A percentile compares a stretch with the other conserved stretches of the same genome.
phyloP scores from a whole-genome alignment of 2,888 invertebrate species.

The Neoascia interrupta region DNA sequence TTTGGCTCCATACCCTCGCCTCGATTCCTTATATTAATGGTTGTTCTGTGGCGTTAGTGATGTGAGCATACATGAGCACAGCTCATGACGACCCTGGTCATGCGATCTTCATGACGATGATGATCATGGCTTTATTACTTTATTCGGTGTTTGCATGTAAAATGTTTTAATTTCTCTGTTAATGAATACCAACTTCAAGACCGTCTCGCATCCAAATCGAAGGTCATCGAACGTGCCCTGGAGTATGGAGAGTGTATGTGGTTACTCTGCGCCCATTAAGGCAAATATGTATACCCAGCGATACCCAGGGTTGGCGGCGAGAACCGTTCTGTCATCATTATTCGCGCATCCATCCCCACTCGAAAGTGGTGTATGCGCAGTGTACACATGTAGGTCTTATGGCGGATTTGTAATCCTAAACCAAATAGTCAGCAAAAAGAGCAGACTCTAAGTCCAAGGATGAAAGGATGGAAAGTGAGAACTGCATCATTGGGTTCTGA shows the following conservation, averaged over 20 bases:
- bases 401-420: slow-evolving; percentile 46
- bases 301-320: no score
- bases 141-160: slow-evolving; percentile 66
- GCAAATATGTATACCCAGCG: no score
- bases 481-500: not conserved
- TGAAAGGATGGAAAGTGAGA: slow-evolving; percentile 45
- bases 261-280: slow-evolving; percentile 18
- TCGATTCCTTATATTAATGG: slow-evolving; percentile 35
- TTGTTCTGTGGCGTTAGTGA: slow-evolving; percentile 46
- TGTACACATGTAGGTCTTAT: slow-evolving; percentile 42
- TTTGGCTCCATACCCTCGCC: not conserved
- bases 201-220: not conserved
- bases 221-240: slow-evolving; percentile 61
- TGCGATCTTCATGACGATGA: slow-evolving; percentile 56
- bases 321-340: slow-evolving; percentile 46
- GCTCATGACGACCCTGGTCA: slow-evolving; percentile 53
- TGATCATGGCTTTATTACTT: slow-evolving; percentile 59
- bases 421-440: no score
- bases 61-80: slow-evolving; percentile 25
- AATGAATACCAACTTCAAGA: slow-evolving; percentile 46
- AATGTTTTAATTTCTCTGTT: slow-evolving; percentile 65
- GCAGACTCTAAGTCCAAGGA: no score
- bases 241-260: slow-evolving; percentile 25
- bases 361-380: not conserved
- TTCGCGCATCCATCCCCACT: not conserved